Conservation (phyloP, 2,797 vertebrate genomes). For the Psittacula echo region DNA sequence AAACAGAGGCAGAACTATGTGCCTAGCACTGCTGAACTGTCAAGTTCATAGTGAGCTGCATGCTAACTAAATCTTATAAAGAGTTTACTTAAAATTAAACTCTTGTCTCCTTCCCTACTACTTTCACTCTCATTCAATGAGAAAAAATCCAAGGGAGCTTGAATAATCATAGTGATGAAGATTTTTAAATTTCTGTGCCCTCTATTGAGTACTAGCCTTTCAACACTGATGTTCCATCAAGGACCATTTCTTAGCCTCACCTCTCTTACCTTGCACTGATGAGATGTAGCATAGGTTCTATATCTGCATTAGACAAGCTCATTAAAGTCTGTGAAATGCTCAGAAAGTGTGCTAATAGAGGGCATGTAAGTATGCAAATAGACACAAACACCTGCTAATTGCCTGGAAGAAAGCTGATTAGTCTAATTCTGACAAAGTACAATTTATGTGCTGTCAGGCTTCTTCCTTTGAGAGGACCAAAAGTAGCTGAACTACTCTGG, state of each 20-base stretch:
- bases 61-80: background rate
- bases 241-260: background rate
- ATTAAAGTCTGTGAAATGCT: constrained; percentile 26
- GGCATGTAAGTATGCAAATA: background rate
- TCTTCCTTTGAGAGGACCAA: background rate
- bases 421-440: background rate
- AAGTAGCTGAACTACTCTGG: background rate
- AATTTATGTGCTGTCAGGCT: background rate
- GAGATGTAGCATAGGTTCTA: background rate
- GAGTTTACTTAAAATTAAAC: background rate
- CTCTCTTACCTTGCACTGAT: background rate
- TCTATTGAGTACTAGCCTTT: background rate
- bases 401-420: background rate
- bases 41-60: background rate
- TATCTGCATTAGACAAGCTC: background rate
- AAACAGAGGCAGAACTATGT: background rate
- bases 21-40: background rate
- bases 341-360: constrained; percentile 10
- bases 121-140: background rate
- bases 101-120: background rate
- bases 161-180: background rate
- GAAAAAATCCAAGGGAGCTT: background rate
- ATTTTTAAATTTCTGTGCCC: background rate
- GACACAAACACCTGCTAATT: background rate
- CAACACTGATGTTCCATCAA: background rate